Percentiles rank a stretch among this genome's conserved stretches.
Conservation (phyloP, 2,888 invertebrate species). For the Uloborus plumipes region DNA sequence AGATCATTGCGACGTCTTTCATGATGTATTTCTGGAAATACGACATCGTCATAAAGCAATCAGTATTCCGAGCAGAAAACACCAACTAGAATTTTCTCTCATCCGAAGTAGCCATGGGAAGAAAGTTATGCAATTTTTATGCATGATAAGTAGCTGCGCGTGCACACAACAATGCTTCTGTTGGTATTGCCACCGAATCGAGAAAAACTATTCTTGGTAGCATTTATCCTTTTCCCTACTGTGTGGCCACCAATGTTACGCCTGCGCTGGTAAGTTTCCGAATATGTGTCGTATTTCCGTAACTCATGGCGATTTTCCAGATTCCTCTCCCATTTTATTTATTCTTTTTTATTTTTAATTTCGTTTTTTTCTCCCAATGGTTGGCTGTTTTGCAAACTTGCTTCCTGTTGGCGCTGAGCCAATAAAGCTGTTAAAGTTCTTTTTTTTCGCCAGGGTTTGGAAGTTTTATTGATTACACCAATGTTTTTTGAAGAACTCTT, state of each 20-base stretch:
- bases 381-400: constrained; percentile 3
- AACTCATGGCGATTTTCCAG: constrained; percentile 20
- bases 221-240: background rate
- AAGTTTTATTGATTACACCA: background rate
- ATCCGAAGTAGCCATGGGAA: too few species aligned
- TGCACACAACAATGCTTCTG: background rate
- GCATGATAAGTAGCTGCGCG: too few species aligned
- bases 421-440: constrained; percentile 5
- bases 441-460: background rate
- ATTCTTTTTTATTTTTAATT: constrained; percentile 4
- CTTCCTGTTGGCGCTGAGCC: constrained; percentile 21
- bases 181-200: background rate
- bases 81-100: too few species aligned
- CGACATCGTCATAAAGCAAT: too few species aligned
- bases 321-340: constrained; percentile 12
- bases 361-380: background rate
- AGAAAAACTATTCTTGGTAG: constrained; percentile 2
- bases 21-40: too few species aligned
- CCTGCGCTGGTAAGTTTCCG: constrained; percentile 15
- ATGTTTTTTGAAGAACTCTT: background rate
- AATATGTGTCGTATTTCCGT: constrained; percentile 20
- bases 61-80: too few species aligned
- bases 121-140: too few species aligned
- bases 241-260: background rate
- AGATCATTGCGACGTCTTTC: too few species aligned